phyloP scores from a whole-genome alignment of 2,113 vertebrate genomes.

The Tetraodon nigroviridis region DNA sequence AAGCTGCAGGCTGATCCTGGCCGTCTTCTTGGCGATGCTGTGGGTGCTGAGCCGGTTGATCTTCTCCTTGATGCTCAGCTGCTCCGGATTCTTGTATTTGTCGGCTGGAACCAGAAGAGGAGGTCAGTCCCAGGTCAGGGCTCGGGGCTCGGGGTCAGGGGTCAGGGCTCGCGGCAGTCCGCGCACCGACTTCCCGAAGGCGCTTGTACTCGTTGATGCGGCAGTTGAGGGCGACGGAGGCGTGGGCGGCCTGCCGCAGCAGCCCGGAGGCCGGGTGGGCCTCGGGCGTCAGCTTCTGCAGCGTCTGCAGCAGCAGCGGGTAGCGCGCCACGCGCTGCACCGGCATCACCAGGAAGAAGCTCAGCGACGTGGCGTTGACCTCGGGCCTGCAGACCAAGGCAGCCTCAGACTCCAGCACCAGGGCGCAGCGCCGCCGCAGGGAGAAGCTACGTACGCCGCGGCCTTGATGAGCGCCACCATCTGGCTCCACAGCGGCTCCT shows the following conservation, averaged over 20 bases:
- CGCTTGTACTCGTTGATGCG: conserved; percentile 96
- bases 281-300: conserved; percentile 82
- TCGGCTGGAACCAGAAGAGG: conserved; percentile 71
- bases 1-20: conserved; percentile 83
- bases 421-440: no score
- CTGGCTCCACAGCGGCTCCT: conserved; percentile 77
- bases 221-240: conserved; percentile 82
- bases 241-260: conserved; percentile 74
- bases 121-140: no score
- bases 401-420: not conserved
- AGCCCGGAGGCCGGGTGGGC: conserved; percentile 62
- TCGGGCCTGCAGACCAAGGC: conserved; percentile 75
- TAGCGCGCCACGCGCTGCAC: conserved; percentile 93
- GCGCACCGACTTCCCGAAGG: conserved; percentile 87
- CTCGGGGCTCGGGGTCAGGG: not conserved
- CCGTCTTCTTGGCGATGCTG: conserved; percentile 93
- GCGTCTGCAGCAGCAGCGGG: conserved; percentile 87
- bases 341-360: conserved; percentile 91
- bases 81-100: conserved; percentile 87
- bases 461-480: conserved; percentile 76
- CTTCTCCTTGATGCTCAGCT: conserved; percentile 83
- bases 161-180: no score
- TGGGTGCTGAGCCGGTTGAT: conserved; percentile 86
- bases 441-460: conserved; percentile 78
- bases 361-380: conserved; percentile 81